Conservation (phyloP, 2,888 invertebrate genomes). For the Eledone cirrhosa region DNA sequence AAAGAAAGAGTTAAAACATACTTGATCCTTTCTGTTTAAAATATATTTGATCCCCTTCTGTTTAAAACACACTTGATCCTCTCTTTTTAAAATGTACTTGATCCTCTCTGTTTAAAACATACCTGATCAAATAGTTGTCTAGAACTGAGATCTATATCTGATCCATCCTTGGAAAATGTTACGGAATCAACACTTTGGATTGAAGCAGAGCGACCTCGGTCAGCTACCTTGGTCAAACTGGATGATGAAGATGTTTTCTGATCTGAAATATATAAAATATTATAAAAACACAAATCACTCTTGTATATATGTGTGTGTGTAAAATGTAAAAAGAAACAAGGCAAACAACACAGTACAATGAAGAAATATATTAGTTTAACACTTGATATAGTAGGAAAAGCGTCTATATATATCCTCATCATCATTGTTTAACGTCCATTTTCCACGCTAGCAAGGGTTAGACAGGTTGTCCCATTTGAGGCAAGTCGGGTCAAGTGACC, state of each 20-base stretch:
- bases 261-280: slow-evolving; percentile 10
- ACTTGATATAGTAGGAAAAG: too few relatives aligned
- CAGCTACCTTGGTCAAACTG: slow-evolving; percentile 48
- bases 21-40: background rate
- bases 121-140: slow-evolving; percentile 65
- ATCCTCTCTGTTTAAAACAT: slow-evolving; percentile 7
- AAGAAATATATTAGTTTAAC: too few relatives aligned
- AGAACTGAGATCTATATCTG: slow-evolving; percentile 73
- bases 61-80: too few relatives aligned
- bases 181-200: slow-evolving; percentile 59
- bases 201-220: slow-evolving; percentile 54
- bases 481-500: too few relatives aligned
- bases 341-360: too few relatives aligned
- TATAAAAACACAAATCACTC: background rate
- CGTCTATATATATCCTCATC: too few relatives aligned
- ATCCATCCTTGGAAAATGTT: slow-evolving; percentile 62
- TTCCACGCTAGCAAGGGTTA: too few relatives aligned
- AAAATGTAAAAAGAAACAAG: too few relatives aligned
- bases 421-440: too few relatives aligned
- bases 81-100: too few relatives aligned
- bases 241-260: slow-evolving; percentile 42
- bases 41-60: slow-evolving; percentile 64
- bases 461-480: too few relatives aligned
- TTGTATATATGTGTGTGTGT: background rate
- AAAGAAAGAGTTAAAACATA: too few relatives aligned